These are phyloP conservation scores for Ditylenchus weischeri DNA, from an alignment of 2,888 invertebrate genomes.

Conservation along the genomic window DNA sequence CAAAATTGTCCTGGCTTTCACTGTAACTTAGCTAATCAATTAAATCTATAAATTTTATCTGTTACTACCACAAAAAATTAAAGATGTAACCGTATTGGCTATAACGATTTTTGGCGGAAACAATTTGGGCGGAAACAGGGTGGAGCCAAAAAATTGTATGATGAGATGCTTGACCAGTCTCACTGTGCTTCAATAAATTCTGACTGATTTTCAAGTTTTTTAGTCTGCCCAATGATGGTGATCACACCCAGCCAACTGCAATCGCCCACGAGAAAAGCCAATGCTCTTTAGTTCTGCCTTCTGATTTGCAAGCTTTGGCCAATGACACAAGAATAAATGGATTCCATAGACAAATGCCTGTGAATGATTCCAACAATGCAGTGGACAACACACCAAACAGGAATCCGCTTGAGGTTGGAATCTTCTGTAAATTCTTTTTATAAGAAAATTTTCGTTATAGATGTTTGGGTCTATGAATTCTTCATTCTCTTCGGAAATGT, in stretches of 20 bases:
- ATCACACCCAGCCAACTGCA: not conserved
- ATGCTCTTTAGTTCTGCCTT: constrained; percentile 14
- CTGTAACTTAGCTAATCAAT: too few species aligned
- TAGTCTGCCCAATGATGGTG: not conserved
- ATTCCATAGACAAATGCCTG: constrained; percentile 4
- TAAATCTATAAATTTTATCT: too few species aligned
- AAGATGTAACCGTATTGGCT: too few species aligned
- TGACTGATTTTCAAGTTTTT: not conserved
- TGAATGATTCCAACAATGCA: not conserved
- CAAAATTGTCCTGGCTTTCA: too few species aligned
- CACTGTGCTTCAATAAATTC: too few species aligned
- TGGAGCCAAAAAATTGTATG: too few species aligned
- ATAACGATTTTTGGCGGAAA: too few species aligned
- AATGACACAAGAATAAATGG: constrained; percentile 12
- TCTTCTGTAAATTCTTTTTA: not conserved
- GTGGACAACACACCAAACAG: constrained; percentile 15
- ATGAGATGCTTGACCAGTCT: too few species aligned
- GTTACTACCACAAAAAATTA: too few species aligned
- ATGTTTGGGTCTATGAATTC: constrained; percentile 55
- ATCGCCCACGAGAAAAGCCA: not conserved
- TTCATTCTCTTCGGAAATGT: constrained; percentile 54
- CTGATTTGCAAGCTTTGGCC: constrained; percentile 16
- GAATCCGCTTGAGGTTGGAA: constrained; percentile 18
- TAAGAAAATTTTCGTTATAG: constrained; percentile 13
- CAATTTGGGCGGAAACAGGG: too few species aligned